Evolutionary conservation across 2,113 vertebrate species (phyloP).

Genomic region (Glaucidium brasilianum): DNA sequence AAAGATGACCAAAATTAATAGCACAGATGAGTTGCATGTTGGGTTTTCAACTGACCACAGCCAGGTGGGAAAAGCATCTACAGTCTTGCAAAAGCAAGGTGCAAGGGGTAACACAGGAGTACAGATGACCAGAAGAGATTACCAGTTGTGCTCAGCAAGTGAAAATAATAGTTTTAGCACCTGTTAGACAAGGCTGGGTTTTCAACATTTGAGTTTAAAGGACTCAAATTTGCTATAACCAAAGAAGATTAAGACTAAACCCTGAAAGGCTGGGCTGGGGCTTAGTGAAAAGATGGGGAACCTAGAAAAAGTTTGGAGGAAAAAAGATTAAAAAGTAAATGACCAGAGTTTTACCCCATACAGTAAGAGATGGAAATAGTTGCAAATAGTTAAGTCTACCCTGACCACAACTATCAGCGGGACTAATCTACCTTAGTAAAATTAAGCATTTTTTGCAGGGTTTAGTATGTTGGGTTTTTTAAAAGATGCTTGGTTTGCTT

Average conservation of each 20-base stretch:
- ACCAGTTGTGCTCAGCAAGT: background rate
- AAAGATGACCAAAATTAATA: background rate
- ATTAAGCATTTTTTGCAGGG: background rate
- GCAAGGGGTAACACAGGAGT: background rate
- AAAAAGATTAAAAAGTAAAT: background rate
- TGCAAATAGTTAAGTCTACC: background rate
- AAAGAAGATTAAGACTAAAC: background rate
- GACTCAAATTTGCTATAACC: background rate
- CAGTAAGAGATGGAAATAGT: background rate
- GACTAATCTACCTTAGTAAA: background rate
- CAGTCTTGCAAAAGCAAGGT: background rate
- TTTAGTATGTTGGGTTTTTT: background rate
- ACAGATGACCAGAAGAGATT: background rate
- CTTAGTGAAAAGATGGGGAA: background rate
- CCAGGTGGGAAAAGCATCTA: background rate
- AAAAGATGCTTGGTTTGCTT: background rate
- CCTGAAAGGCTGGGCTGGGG: background rate
- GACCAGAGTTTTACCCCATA: background rate
- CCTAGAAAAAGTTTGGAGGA: background rate
- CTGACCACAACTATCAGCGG: background rate
- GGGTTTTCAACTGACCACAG: background rate
- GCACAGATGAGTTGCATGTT: background rate
- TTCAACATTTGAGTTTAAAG: background rate
- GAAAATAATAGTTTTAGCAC: background rate
- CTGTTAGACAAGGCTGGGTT: background rate